Percentiles rank a stretch among this genome's conserved stretches.
These are phyloP conservation scores for Prietella phreatophila DNA, from an alignment of 2,113 vertebrate species.

Conservation along the genomic window DNA sequence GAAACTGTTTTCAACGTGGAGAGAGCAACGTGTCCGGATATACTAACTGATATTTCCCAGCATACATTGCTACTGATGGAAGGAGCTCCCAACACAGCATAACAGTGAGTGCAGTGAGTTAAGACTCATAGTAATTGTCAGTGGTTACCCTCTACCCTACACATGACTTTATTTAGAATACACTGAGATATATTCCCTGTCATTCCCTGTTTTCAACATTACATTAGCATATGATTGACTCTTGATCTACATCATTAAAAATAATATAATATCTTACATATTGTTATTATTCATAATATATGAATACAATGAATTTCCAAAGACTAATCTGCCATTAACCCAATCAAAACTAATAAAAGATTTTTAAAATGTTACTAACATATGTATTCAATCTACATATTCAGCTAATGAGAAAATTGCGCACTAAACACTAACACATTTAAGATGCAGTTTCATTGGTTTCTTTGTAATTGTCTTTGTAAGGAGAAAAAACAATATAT, in stretches of 20 bases:
- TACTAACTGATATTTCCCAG: constrained; percentile 52
- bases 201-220: neutral
- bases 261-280: neutral
- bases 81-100: constrained; percentile 11
- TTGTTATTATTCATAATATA: neutral
- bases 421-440: neutral
- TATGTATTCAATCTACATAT: neutral
- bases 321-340: neutral
- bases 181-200: neutral
- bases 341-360: neutral
- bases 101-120: neutral
- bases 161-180: neutral
- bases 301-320: neutral
- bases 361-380: neutral
- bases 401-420: neutral
- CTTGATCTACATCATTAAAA: neutral
- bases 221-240: neutral
- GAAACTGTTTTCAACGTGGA: constrained; percentile 52
- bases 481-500: too few species aligned
- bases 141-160: neutral
- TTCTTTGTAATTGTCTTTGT: too few species aligned
- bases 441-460: too few species aligned
- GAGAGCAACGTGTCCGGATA: constrained; percentile 53
- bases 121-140: neutral
- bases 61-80: constrained; percentile 44